Conservation (phyloP, 2,797 vertebrate genomes). For the Denticeps clupeoides region DNA sequence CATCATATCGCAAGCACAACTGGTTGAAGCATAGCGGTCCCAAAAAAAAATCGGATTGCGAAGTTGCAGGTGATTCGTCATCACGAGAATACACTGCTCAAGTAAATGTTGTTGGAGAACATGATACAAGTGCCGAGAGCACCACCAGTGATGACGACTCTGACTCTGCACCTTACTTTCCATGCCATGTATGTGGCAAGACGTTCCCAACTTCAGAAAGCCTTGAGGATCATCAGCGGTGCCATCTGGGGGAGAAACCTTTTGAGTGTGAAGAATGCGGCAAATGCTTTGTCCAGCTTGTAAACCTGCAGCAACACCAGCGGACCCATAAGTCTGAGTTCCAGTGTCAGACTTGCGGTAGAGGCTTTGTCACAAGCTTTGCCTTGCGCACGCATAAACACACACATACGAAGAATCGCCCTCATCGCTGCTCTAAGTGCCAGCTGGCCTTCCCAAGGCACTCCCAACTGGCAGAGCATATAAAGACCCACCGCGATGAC, state of each 20-base stretch:
- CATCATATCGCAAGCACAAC: constrained; percentile 51
- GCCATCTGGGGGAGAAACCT: constrained; percentile 68
- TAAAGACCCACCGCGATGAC: constrained; percentile 59
- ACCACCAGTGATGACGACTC: constrained; percentile 43
- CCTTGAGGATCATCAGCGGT: constrained; percentile 68
- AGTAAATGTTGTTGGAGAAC: constrained; percentile 23
- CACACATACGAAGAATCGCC: constrained; percentile 53
- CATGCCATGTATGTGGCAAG: constrained; percentile 70
- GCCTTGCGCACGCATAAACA: constrained; percentile 64
- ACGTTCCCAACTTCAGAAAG: constrained; percentile 64
- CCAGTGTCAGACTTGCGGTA: constrained; percentile 63
- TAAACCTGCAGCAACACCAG: constrained; percentile 63
- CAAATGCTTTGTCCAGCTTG: constrained; percentile 60
- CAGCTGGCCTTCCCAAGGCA: constrained; percentile 52
- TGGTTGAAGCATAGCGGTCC: constrained; percentile 39
- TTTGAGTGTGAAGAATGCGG: constrained; percentile 68
- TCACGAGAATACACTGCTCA: constrained; percentile 32
- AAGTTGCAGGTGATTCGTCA: constrained; percentile 14
- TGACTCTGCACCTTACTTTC: constrained; percentile 67
- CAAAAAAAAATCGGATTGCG: neutral
- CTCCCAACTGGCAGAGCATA: constrained; percentile 56
- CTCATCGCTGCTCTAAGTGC: constrained; percentile 60
- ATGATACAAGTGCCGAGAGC: constrained; percentile 18
- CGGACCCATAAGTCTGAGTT: constrained; percentile 67
- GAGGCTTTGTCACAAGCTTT: constrained; percentile 62